Conservation (phyloP, 2,797 vertebrate species). For the Euphonia xanthogaster region DNA sequence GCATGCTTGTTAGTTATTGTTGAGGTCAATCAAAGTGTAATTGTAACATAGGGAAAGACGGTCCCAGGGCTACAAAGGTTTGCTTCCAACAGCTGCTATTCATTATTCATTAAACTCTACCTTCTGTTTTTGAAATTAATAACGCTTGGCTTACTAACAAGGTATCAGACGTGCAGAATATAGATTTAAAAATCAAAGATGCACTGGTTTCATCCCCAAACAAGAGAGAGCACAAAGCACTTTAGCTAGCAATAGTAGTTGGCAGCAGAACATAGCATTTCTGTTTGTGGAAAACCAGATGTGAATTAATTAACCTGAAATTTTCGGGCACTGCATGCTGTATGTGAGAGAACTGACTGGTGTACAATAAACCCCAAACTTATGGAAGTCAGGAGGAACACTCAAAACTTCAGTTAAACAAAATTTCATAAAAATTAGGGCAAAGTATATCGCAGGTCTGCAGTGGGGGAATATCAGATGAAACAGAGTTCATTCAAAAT, state of each 20-base stretch:
- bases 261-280: neutral
- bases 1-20: conserved; percentile 65
- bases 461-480: neutral
- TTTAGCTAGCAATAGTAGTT: neutral
- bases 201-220: neutral
- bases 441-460: neutral
- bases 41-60: conserved; percentile 56
- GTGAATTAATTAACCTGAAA: conserved; percentile 32
- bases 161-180: conserved; percentile 10
- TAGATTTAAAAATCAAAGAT: conserved; percentile 39
- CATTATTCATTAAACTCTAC: conserved; percentile 67
- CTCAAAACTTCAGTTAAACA: neutral
- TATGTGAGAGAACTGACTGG: neutral
- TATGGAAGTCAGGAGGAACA: neutral
- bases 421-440: neutral
- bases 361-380: neutral
- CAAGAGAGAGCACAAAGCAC: neutral
- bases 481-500: neutral
- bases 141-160: conserved; percentile 55
- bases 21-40: conserved; percentile 74
- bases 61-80: conserved; percentile 57
- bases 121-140: conserved; percentile 69
- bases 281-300: conserved; percentile 45
- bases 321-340: neutral
- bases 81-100: conserved; percentile 71